phyloP scores from a whole-genome alignment of 2,113 vertebrate genomes.

The Ciconia maguari region DNA sequence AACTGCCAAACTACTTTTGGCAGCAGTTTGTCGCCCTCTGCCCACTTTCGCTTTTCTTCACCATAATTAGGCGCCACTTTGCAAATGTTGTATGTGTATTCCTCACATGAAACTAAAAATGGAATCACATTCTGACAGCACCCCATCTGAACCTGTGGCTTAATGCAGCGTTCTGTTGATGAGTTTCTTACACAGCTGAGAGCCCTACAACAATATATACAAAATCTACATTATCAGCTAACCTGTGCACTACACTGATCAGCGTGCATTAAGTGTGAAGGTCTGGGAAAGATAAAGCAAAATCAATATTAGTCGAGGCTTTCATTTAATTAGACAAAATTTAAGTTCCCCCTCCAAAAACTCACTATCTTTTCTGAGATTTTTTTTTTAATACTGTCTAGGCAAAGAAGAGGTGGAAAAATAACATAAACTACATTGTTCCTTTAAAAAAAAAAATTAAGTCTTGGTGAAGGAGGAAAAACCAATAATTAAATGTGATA shows the following conservation, averaged over 20 bases:
- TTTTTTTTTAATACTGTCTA: not conserved
- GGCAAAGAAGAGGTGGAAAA: not conserved
- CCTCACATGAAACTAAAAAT: not conserved
- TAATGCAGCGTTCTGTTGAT: not conserved
- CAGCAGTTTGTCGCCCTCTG: not conserved
- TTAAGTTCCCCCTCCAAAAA: not conserved
- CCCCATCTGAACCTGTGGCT: not conserved
- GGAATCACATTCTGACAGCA: not conserved
- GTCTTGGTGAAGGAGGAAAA: not conserved
- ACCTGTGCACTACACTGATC: not conserved
- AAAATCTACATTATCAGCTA: not conserved
- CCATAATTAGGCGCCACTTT: not conserved
- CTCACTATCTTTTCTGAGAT: not conserved
- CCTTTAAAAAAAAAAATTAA: not conserved
- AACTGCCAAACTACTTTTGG: not conserved
- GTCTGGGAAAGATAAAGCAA: not conserved
- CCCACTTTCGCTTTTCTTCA: not conserved
- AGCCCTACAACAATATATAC: not conserved
- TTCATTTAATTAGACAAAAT: not conserved
- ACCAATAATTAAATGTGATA: not conserved
- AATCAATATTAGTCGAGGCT: not conserved
- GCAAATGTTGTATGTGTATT: not conserved
- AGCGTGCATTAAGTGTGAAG: not conserved
- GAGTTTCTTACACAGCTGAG: not conserved
- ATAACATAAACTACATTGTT: not conserved